A percentile compares a stretch with the other conserved stretches of the same genome.
Evolutionary conservation across 2,888 invertebrate species (phyloP).

Genomic region (Hydriomena furcata): DNA sequence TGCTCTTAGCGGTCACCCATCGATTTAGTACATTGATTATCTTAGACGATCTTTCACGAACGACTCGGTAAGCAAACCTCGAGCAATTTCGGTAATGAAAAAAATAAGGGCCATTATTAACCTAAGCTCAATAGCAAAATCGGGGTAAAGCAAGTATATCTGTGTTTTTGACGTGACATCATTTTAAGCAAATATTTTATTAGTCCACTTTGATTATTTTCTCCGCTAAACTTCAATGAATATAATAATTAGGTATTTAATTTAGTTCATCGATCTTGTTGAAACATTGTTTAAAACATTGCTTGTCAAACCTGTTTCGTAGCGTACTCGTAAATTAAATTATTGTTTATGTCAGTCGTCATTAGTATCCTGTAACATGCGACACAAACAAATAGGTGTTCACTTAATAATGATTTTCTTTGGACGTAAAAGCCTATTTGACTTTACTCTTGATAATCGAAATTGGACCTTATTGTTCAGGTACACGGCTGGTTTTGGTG

Average conservation of each 20-base stretch:
- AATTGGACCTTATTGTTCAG: conserved; percentile 37
- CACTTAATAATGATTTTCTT: conserved; percentile 75
- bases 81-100: no score
- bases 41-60: no score
- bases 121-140: no score
- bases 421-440: conserved; percentile 52
- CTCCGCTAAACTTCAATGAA: neutral
- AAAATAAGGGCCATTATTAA: no score
- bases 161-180: no score
- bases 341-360: conserved; percentile 73
- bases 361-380: conserved; percentile 78
- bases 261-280: neutral
- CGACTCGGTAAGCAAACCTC: no score
- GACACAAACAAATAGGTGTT: conserved; percentile 81
- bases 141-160: no score
- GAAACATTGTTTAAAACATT: conserved; percentile 16
- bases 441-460: conserved; percentile 13
- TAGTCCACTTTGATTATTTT: no score
- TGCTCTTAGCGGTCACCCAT: no score
- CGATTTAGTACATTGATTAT: no score
- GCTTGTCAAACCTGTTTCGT: conserved; percentile 29
- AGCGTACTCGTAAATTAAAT: conserved; percentile 50
- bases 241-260: neutral
- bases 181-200: no score
- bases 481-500: conserved; percentile 40